Conservation (phyloP, 1,140 invertebrate species). For the Mesaphorura yosii region DNA sequence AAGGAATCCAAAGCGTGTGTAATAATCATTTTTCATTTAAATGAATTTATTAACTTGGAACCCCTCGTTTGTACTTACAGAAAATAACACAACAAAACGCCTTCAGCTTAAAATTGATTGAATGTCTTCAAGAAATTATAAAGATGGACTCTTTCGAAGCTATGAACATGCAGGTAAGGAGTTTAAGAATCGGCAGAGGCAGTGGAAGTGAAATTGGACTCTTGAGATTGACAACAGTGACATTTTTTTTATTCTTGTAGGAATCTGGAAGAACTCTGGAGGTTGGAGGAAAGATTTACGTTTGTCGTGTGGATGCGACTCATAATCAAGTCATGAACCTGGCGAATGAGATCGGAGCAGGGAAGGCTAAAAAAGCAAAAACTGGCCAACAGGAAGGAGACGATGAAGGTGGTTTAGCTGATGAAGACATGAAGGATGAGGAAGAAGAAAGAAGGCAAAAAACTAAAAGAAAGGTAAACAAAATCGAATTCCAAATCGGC, state of each 20-base stretch:
- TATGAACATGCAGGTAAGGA: conserved; percentile 7
- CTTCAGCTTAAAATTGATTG: neutral
- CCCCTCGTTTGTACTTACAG: conserved; percentile 1
- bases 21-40: too few relatives aligned
- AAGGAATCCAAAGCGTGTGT: too few relatives aligned
- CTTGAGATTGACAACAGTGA: neutral
- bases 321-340: conserved; percentile 20
- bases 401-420: neutral
- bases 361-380: conserved; percentile 15
- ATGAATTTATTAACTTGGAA: too few relatives aligned
- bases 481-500: too few relatives aligned
- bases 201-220: neutral
- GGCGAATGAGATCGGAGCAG: conserved; percentile 11
- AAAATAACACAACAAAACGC: neutral
- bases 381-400: neutral
- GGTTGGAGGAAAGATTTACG: conserved; percentile 25
- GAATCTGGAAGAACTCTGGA: conserved; percentile 22
- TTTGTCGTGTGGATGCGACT: conserved; percentile 25
- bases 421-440: too few relatives aligned
- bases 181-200: neutral
- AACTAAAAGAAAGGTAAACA: too few relatives aligned
- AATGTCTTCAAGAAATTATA: neutral
- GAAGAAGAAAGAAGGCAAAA: too few relatives aligned
- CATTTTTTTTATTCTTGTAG: conserved; percentile 1
- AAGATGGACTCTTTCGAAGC: neutral